Base-by-base conservation (phyloP, 2,113 vertebrate genomes). In the Trogon surrucura region DNA sequence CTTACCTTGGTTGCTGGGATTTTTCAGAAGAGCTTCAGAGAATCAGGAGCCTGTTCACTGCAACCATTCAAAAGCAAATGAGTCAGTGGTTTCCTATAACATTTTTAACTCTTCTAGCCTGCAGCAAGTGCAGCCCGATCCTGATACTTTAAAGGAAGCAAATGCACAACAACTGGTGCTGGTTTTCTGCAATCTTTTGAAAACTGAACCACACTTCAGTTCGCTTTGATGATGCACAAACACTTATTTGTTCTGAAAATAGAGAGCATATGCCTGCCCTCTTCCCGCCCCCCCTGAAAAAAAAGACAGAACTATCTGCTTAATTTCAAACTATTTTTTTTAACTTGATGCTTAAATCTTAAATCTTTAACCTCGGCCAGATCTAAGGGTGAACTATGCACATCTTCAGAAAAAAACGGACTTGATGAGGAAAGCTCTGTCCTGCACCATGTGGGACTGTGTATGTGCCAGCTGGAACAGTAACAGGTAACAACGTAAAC, bases 261-360 rank as follows among this genome's bases (percentile, higher is more conserved):
- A 95, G 88, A 93, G 69, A 92, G 65, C 5, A 41, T 41, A 41
- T 41, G 11, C 41, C 41, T 41, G 41, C 41, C 41, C 41, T 11
- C 38, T 11, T 71, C 11, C 9, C 11, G n/a, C 14, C 27, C 12
- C 13, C 2, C 25, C 15, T 3, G 10, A 36, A 16, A 45, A 16
- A 32, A 34, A 48, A 25, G 11, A 34, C 26, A 70, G 27, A 84
- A 91, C 83, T 78, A 87, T 25, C 90, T 96, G 66, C 32, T 94
- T 96, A 19, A 65, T 14, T 88, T 93, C 95, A 91, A 77, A 80
- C 47, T 48, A 17, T 36, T 87, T 71, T 36, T 67, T 91, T 81
- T 25, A 51, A 69, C 75, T 93, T 53, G 11, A 26, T 85, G 29
- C 23, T 71, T 87, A 85, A 84, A 93, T 82, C 56, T 85, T 70